Conservation (phyloP, 2,888 invertebrate species). For the Anagyrus pseudococci region DNA sequence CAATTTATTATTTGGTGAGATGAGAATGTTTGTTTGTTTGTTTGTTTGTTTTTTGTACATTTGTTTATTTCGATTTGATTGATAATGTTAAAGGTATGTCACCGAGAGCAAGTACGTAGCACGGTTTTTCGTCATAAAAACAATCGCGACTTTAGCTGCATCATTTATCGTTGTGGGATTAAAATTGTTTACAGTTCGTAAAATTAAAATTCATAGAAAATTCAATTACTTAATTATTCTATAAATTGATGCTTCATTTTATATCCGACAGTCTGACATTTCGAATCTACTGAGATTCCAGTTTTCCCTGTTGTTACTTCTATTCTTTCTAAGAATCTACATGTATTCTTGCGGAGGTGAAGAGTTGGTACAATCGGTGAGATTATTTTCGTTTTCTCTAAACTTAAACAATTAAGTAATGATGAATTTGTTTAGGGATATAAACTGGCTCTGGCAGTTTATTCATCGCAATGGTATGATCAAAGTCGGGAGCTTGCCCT, state of each 20-base stretch:
- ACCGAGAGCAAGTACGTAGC: constrained; percentile 1
- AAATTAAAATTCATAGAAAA: background rate
- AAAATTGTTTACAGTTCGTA: background rate
- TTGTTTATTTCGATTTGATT: background rate
- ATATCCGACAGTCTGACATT: background rate
- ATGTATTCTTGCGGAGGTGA: background rate
- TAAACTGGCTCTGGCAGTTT: background rate
- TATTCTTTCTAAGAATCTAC: background rate
- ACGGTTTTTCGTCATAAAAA: background rate
- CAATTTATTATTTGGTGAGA: constrained; percentile 8
- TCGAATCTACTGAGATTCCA: background rate
- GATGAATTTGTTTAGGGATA: background rate
- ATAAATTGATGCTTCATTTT: background rate
- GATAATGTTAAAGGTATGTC: background rate
- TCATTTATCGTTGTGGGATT: background rate
- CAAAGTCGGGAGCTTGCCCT: background rate
- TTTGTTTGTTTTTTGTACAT: background rate
- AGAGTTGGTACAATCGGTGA: background rate
- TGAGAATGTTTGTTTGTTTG: background rate
- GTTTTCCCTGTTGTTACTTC: background rate
- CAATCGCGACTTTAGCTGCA: background rate
- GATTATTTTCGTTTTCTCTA: background rate
- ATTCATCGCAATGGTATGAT: background rate
- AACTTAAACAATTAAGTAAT: background rate
- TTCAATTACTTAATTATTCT: background rate